Base-by-base conservation (phyloP, 2,797 vertebrate species). In the Lophotriccus pileatus region DNA sequence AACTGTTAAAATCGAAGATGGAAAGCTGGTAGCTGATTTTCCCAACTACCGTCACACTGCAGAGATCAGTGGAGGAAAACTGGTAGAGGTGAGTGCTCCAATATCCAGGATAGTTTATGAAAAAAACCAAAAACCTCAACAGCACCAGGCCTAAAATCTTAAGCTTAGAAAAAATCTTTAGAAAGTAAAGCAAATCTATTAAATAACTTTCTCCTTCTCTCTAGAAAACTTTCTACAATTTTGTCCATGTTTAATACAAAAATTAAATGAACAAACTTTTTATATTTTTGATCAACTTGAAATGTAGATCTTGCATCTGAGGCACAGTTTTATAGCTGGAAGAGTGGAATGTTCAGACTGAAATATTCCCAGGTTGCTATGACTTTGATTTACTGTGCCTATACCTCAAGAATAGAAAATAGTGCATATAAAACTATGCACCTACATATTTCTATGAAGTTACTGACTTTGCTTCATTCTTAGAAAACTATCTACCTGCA, bases 41-140 rank as follows among this genome's bases (percentile, higher is more conserved):
- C 98, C 99, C 88, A 99, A 99, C 96, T 99, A 99, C 96, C 95
- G 73, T 70, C 98, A 99, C 84, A 98, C 98, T 81, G 96, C 98
- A 32, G 99, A 99, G 98, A 97, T 99, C 77, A 94, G 76, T 27
- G 98, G 98, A 20, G 99, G 98, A 76, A 99, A 99, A 80, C 98
- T 99, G 52, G 82, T 99, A 3, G 99, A 99, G 98, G 99, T 99
- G 85, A 98, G 98, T 91, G 52, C 43, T 24, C 39, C 73, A 44
- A 34, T 17, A 50, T 19, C 22, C 16, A 24, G 36, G 24, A 27
- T 15, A 25, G 23, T 27, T 74, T 64, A 25, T 52, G 6, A 9
- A 55, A 9, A 55, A 63, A 77, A 66, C 10, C 19, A 34, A 43
- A 53, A 82, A 37, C 2, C 8, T 39, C n/a, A n/a, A 63, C 23